A percentile compares a stretch with the other conserved stretches of the same genome.
Evolutionary conservation across 2,113 vertebrate genomes (phyloP).

Genomic region (Phalacrocorax pelagicus): DNA sequence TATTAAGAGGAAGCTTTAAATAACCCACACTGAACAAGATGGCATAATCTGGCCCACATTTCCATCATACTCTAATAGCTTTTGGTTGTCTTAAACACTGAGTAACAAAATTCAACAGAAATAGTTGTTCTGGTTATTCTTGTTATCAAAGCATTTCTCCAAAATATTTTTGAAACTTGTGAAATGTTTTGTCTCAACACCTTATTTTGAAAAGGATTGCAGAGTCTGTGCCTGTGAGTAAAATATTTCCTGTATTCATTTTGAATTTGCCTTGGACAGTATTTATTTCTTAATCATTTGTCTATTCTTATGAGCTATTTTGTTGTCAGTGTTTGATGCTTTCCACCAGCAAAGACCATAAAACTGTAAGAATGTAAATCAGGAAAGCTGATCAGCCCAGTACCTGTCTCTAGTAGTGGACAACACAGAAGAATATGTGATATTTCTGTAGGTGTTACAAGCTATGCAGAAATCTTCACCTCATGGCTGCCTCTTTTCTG

Average conservation of each 20-base stretch:
- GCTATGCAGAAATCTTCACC: too few relatives aligned
- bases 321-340: neutral
- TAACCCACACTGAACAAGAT: neutral
- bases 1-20: neutral
- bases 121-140: neutral
- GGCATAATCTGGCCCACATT: neutral
- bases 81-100: neutral
- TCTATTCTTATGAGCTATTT: neutral
- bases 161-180: neutral
- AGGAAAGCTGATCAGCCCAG: too few relatives aligned
- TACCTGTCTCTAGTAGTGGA: too few relatives aligned
- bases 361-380: too few relatives aligned
- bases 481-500: too few relatives aligned
- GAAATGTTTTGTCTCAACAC: neutral
- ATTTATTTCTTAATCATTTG: neutral
- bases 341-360: neutral
- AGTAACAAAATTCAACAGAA: neutral
- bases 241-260: neutral
- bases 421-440: too few relatives aligned
- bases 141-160: neutral
- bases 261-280: neutral
- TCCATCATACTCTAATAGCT: neutral
- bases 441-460: too few relatives aligned
- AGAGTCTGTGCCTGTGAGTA: neutral
- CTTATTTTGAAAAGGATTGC: neutral